Base-by-base conservation (phyloP, 64 coral and sea anemone genomes). In the Dendronephthya gigantea region DNA sequence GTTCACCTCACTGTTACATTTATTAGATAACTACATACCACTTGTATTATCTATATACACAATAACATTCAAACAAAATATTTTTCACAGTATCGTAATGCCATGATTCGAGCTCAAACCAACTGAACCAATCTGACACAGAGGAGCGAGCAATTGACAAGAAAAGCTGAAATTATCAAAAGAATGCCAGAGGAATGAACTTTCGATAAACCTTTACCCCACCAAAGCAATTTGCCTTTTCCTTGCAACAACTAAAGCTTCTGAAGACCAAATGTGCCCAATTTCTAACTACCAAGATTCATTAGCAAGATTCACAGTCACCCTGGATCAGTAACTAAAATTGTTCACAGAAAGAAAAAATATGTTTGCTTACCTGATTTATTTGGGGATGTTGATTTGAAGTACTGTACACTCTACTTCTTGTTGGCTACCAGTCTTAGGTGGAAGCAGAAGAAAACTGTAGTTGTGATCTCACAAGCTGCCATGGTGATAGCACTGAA, bases 91-190 rank as follows among this genome's bases (percentile, higher is more conserved):
- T 66, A 30, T 14, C 29, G 19, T 66, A 66, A 66, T 66, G 58
- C 19, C 58, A 66, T 66, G 58, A 14, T 66, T 66, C 19, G 58
- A 3, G 22, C 22, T 8, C 22, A 30, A 17, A 2, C 29, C 58
- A 66, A n/a, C 3, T 14, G 5, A n/a, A 66, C 47, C 23, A 82
- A 72, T 35, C 40, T 88, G 31, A 56, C 76, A 82, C 89, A 82
- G 76, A 84, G 27, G 50, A 90, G 9, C 34, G 50, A 90, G 9
- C 34, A 86, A 47, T 76, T 90, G 25, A 56, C 72, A 62, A 87
- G 75, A 55, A 90, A 90, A 74, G 90, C 45, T 27, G 22, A 66
- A 14, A 66, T 22, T n/a, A 66, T 66, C 58, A 66, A 66, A 66
- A 30, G 19, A 22, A 66, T 5, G 22, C 5, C 58, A 66, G 29